Base-by-base conservation (phyloP, 1,140 invertebrate species). In the Drosophila saltans region DNA sequence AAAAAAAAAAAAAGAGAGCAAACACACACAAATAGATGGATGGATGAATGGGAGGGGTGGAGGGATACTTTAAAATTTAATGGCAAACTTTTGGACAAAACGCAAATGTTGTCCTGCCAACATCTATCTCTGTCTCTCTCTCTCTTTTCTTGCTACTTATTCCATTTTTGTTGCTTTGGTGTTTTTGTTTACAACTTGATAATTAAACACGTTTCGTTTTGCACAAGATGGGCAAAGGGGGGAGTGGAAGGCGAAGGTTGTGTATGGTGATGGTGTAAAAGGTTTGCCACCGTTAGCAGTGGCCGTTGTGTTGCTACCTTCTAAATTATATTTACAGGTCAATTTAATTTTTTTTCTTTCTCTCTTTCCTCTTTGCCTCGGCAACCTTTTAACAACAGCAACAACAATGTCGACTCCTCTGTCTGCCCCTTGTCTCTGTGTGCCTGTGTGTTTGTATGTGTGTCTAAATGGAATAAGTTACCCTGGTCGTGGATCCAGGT, bases 241-340 rank as follows among this genome's bases (percentile, higher is more conserved):
- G 21, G 3, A 8, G 45, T 8, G 6, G 43, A 0, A 2, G 43
- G 16, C 1, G 41, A 43, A 4, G n/a, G 21, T 21, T 6, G 3
- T 24, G 21, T 30, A 36, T 7, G 33, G 33, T 36, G 6, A 36
- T 36, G 21, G 21, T 21, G 1, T 9, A 52, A 24, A 26, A 24
- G 21, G 24, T 8, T 24, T 36, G 33, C 33, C 48, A 61, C 58
- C 75, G 69, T 69, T 67, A 36, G 41, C 56, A 45, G 62, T 69
- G 59, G 41, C 62, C 66, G 77, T 72, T 83, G 62, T 66, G 73
- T 62, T 80, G 72, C 72, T 78, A 75, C 80, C 76, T 73, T 86
- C 75, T 78, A 86, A 86, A 86, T 86, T 88, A 86, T 88, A 88
- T 88, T 88, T 88, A 88, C 84, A 89, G 84, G 84, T 88, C 80